Conservation (phyloP, 2,797 vertebrate species). For the Gadopsis bispinosus region DNA sequence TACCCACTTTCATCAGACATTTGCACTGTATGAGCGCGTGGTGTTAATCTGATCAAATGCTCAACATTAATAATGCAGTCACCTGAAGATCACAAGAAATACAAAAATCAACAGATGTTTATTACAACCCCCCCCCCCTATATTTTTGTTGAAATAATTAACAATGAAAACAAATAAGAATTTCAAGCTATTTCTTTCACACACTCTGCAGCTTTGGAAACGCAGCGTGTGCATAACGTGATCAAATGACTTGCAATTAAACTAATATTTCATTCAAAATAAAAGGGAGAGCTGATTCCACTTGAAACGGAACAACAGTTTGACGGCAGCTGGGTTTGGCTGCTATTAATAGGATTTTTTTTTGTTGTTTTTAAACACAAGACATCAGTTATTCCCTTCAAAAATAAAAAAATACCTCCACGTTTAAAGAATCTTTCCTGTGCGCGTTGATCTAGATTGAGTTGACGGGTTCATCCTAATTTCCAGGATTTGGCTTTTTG, state of each 20-base stretch:
- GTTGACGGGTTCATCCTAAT: conserved; percentile 3
- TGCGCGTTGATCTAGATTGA: neutral
- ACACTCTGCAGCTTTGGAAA: neutral
- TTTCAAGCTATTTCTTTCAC: neutral
- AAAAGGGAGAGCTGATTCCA: conserved; percentile 5
- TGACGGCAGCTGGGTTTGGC: neutral
- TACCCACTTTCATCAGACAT: conserved; percentile 28
- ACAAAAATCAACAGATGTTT: conserved; percentile 26
- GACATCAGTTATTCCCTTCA: neutral
- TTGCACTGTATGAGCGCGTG: conserved; percentile 6
- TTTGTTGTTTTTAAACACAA: conserved; percentile 9
- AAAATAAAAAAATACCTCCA: conserved; percentile 3
- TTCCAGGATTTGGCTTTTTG: conserved; percentile 24
- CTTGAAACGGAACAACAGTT: conserved; percentile 19
- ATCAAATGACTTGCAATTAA: conserved; percentile 9
- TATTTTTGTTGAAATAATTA: neutral
- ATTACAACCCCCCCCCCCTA: no score
- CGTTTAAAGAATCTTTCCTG: conserved; percentile 20
- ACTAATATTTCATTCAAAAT: conserved; percentile 17
- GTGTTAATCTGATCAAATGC: conserved; percentile 26
- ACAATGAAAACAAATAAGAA: neutral
- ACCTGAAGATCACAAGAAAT: conserved; percentile 17
- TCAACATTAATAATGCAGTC: neutral
- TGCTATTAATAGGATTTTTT: conserved; percentile 19
- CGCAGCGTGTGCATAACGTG: neutral